Conservation (phyloP, 2,797 vertebrate species). For the Stomatorhinus walkeri region DNA sequence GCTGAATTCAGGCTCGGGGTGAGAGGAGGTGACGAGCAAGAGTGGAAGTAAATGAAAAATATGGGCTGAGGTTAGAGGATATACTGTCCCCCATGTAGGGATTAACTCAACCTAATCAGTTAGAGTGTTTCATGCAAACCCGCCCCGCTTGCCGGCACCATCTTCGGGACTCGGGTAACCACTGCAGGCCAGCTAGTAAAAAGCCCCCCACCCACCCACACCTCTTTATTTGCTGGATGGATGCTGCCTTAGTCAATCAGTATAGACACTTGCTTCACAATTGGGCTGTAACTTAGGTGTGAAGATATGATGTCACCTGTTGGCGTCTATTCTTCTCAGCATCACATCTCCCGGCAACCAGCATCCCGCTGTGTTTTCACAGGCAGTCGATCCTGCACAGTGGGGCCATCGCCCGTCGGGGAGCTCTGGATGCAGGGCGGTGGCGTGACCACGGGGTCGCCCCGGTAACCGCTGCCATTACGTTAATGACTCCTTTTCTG, state of each 20-base stretch:
- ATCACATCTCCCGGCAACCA: not conserved
- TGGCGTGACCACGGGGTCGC: conserved; percentile 30
- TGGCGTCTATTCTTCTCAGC: not conserved
- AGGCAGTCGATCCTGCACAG: not conserved
- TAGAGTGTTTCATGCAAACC: conserved; percentile 12
- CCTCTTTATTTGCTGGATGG: not conserved
- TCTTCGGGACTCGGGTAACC: not conserved
- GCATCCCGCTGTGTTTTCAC: not conserved
- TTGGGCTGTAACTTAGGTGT: not conserved
- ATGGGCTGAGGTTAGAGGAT: not conserved
- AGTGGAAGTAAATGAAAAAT: not conserved
- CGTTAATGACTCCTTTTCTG: conserved; percentile 40
- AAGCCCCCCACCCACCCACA: not conserved
- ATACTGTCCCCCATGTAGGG: conserved; percentile 7
- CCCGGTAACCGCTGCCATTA: conserved; percentile 40
- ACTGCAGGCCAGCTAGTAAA: not conserved
- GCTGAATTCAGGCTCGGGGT: not conserved
- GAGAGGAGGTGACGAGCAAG: conserved; percentile 3
- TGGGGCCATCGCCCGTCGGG: not conserved
- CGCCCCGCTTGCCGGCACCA: not conserved
- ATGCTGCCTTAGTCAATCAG: not conserved
- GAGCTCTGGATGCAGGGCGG: not conserved
- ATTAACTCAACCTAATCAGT: conserved; percentile 21
- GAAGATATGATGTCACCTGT: not conserved
- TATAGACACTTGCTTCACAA: not conserved